phyloP scores from a whole-genome alignment of 2,888 invertebrate genomes.

The Eilema depressum region DNA sequence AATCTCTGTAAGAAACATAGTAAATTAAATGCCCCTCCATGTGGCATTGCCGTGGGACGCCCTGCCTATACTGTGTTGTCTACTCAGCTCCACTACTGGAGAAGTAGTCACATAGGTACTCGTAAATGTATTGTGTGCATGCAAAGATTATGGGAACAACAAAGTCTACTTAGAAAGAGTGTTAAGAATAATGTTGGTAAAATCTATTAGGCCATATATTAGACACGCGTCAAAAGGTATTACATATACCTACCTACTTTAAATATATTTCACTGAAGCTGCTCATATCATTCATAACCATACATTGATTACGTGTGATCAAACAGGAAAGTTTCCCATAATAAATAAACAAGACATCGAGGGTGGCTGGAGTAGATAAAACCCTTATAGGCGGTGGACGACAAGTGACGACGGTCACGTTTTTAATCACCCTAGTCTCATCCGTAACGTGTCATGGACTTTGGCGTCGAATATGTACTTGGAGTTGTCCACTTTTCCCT shows the following conservation, averaged over 20 bases:
- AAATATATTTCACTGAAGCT: not conserved
- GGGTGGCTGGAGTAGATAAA: conserved; percentile 81
- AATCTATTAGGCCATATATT: not conserved
- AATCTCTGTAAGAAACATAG: no score
- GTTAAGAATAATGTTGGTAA: no score
- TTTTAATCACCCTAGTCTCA: conserved; percentile 84
- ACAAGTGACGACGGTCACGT: conserved; percentile 86
- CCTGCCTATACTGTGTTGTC: no score
- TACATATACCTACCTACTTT: not conserved
- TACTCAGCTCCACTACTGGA: no score
- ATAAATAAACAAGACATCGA: conserved; percentile 78
- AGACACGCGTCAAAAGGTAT: not conserved
- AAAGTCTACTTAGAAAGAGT: no score
- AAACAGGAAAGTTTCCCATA: conserved; percentile 62
- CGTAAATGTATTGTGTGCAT: no score
- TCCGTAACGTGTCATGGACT: conserved; percentile 78
- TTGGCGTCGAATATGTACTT: conserved; percentile 61
- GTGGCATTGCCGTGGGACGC: no score
- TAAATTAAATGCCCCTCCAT: no score
- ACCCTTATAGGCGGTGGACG: conserved; percentile 75
- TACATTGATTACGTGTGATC: conserved; percentile 45
- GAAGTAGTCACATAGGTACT: no score
- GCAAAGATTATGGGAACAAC: no score
- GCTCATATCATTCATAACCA: conserved; percentile 34
- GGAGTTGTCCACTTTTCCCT: conserved; percentile 34